Percentiles rank a stretch among this genome's conserved stretches.
These are phyloP conservation scores for Nesogale talazaci DNA, from an alignment of 2,113 vertebrate species.

Conservation along the genomic window DNA sequence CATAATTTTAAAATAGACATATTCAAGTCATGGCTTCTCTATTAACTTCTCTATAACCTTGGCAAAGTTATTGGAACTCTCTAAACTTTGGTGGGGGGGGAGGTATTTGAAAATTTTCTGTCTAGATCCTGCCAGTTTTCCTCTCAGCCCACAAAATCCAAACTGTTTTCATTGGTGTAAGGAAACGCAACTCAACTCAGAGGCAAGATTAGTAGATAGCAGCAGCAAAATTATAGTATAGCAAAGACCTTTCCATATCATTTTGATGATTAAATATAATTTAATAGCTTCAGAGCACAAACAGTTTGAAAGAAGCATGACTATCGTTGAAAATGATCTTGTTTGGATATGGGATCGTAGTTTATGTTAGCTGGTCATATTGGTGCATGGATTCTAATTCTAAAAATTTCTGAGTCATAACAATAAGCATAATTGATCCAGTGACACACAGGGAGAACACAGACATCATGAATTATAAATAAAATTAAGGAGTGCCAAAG, in stretches of 20 bases:
- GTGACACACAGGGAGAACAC: neutral
- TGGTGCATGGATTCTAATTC: neutral
- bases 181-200: neutral
- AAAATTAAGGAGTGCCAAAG: neutral
- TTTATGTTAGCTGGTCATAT: neutral
- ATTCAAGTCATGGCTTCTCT: neutral
- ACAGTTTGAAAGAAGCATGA: no score
- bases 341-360: neutral
- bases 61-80: neutral
- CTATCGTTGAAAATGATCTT: neutral
- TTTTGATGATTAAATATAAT: neutral
- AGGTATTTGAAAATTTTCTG: neutral
- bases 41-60: neutral
- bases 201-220: neutral
- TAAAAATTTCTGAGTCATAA: neutral
- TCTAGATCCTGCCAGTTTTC: neutral
- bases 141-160: neutral
- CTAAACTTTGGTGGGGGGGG: neutral
- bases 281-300: neutral
- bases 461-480: neutral
- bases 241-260: neutral
- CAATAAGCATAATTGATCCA: neutral
- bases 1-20: neutral
- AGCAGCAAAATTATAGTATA: neutral
- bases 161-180: neutral